phyloP scores from a whole-genome alignment of 1,140 invertebrate species.

The Panagrolaimus sp. region DNA sequence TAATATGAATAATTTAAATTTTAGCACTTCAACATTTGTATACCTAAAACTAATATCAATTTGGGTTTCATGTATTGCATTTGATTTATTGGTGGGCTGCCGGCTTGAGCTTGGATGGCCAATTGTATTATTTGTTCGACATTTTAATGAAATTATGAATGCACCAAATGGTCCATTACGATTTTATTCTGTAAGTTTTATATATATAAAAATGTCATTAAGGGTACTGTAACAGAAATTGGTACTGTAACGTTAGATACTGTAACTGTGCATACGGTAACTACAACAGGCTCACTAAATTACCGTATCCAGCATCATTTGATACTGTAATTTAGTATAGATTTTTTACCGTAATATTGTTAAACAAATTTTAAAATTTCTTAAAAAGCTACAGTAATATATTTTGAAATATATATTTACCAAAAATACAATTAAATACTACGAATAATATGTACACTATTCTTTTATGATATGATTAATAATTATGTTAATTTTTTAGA shows the following conservation, averaged over 20 bases:
- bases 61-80: constrained; percentile 87
- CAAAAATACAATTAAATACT: too few relatives aligned
- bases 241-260: neutral
- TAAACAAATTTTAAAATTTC: neutral
- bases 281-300: too few relatives aligned
- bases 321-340: too few relatives aligned
- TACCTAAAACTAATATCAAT: constrained; percentile 91
- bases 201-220: constrained; percentile 12
- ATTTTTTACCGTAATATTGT: too few relatives aligned
- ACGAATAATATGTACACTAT: too few relatives aligned
- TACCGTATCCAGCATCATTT: too few relatives aligned
- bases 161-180: constrained; percentile 82
- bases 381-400: neutral
- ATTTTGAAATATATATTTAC: constrained; percentile 16
- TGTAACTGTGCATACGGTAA: too few relatives aligned
- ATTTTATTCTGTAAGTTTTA: constrained; percentile 47
- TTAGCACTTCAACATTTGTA: constrained; percentile 77
- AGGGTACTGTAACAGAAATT: constrained; percentile 7
- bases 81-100: constrained; percentile 95
- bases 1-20: constrained; percentile 34
- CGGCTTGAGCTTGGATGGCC: constrained; percentile 98
- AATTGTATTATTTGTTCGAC: constrained; percentile 89
- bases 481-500: constrained; percentile 66
- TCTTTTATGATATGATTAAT: constrained; percentile 66
- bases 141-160: constrained; percentile 94